Conservation (phyloP, 2,113 vertebrate genomes). For the Rhodinocichla rosea region DNA sequence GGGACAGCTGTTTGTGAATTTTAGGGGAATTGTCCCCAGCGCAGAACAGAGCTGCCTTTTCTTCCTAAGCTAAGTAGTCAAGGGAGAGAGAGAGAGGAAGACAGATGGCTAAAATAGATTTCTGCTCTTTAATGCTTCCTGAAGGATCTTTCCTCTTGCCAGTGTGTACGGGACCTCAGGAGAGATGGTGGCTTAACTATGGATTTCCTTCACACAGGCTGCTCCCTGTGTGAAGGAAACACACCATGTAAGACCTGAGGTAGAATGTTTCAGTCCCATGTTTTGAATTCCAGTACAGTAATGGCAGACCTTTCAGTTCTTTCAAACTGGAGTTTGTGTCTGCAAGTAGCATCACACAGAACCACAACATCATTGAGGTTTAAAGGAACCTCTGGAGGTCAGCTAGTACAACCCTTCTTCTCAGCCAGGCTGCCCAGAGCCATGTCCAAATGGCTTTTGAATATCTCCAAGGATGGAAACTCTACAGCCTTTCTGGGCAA, state of each 20-base stretch:
- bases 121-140: not conserved
- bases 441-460: not conserved
- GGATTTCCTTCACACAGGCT: not conserved
- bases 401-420: not conserved
- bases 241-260: not conserved
- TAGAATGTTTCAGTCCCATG: not conserved
- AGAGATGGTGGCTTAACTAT: not conserved
- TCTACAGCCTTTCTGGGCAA: not conserved
- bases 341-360: not conserved
- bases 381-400: not conserved
- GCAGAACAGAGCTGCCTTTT: not conserved
- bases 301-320: not conserved
- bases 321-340: not conserved
- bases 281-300: not conserved
- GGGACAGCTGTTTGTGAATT: not conserved
- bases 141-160: not conserved
- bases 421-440: not conserved
- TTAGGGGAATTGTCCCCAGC: not conserved
- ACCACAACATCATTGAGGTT: not conserved
- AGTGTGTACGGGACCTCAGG: not conserved
- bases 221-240: not conserved
- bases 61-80: not conserved
- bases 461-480: not conserved
- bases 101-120: not conserved
- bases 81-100: not conserved